Percentiles rank a stretch among this genome's conserved stretches.
These are phyloP conservation scores for Oligia latruncula DNA, from an alignment of 2,888 invertebrate genomes.

Conservation along the genomic window DNA sequence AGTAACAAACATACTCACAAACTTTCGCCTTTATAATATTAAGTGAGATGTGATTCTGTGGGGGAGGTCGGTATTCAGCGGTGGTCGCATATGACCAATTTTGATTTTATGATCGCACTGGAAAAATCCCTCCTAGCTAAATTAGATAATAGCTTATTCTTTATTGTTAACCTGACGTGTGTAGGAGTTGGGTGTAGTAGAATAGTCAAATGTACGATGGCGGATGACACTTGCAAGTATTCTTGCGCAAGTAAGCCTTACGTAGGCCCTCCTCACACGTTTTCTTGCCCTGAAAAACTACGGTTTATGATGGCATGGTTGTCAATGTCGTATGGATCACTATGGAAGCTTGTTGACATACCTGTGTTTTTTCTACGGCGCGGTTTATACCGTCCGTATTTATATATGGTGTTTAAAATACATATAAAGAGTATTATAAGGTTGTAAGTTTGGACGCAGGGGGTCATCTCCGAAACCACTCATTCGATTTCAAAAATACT, in stretches of 20 bases:
- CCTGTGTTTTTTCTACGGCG: not conserved
- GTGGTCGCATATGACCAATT: slow-evolving; percentile 37
- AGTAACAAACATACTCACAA: too few species aligned
- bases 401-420: not conserved
- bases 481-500: too few species aligned
- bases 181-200: slow-evolving; percentile 15
- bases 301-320: not conserved
- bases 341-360: not conserved
- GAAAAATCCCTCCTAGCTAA: slow-evolving; percentile 34
- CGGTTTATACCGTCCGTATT: not conserved
- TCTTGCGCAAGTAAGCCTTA: not conserved
- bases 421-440: too few species aligned
- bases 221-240: not conserved
- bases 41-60: slow-evolving; percentile 5
- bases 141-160: slow-evolving; percentile 53
- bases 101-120: slow-evolving; percentile 47
- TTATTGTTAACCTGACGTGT: slow-evolving; percentile 39
- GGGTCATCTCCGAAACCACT: too few species aligned
- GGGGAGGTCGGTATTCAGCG: slow-evolving; percentile 18
- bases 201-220: not conserved
- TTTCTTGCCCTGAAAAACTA: not conserved
- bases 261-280: not conserved
- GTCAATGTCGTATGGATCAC: not conserved
- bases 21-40: too few species aligned
- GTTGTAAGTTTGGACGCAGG: too few species aligned